A percentile compares a stretch with the other conserved stretches of the same genome.
phyloP scores from a whole-genome alignment of 2,113 vertebrate species.

The Cyprinodon tularosa region DNA sequence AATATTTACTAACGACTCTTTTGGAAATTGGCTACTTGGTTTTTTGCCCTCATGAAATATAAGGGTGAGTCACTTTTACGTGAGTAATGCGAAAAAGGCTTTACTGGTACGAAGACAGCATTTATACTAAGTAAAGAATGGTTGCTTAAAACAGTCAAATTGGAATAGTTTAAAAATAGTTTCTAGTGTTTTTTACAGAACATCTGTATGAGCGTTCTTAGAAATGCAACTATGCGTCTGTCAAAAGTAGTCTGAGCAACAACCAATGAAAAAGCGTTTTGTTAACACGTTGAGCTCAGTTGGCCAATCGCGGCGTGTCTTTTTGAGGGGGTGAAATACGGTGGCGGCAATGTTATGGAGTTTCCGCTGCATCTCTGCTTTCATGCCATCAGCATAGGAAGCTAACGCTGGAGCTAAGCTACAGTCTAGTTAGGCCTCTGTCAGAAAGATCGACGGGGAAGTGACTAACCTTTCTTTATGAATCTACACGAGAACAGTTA shows the following conservation, averaged over 20 bases:
- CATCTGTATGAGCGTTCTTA: background rate
- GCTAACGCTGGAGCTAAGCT: constrained; percentile 73
- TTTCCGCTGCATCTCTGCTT: constrained; percentile 70
- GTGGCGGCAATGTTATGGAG: constrained; percentile 78
- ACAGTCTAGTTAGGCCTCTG: constrained; percentile 72
- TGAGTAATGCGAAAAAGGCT: background rate
- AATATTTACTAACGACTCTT: no score
- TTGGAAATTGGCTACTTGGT: no score
- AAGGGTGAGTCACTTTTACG: background rate
- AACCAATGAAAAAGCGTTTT: constrained; percentile 39
- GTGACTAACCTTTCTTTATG: constrained; percentile 44
- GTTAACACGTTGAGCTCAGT: background rate
- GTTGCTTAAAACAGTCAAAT: background rate
- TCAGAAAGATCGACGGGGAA: constrained; percentile 43
- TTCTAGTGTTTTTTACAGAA: background rate
- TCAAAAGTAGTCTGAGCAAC: constrained; percentile 7
- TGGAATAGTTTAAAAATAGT: background rate
- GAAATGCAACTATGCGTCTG: constrained; percentile 25
- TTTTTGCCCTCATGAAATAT: background rate
- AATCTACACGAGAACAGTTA: constrained; percentile 73
- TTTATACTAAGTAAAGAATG: background rate
- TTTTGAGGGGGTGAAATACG: constrained; percentile 39
- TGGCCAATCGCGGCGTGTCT: constrained; percentile 46
- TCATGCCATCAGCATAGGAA: constrained; percentile 68
- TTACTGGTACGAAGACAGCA: background rate